These are phyloP conservation scores for Gallinago jamesoni DNA, from an alignment of 2,113 vertebrate species.

Conservation along the genomic window DNA sequence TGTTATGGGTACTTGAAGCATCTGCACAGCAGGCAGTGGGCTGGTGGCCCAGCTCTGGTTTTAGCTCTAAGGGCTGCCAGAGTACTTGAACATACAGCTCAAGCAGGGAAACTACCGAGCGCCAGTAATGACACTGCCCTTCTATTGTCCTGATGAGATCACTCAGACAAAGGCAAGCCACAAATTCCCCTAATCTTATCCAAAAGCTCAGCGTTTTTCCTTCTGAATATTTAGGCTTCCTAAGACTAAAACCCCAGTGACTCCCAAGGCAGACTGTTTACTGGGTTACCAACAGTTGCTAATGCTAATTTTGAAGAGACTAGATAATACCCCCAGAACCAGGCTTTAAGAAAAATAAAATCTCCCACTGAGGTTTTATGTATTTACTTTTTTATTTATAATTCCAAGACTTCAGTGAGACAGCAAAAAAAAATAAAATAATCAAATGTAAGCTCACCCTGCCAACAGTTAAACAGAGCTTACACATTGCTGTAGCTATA, in stretches of 20 bases:
- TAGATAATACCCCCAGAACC: neutral
- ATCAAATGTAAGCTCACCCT: neutral
- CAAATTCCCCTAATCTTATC: neutral
- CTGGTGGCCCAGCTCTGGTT: fast-evolving
- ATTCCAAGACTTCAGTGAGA: neutral
- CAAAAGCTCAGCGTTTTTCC: neutral
- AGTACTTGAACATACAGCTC: neutral
- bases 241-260: neutral
- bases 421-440: neutral
- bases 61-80: neutral
- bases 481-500: neutral
- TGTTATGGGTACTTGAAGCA: neutral
- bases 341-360: neutral
- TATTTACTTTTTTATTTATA: constrained; percentile 19
- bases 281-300: neutral
- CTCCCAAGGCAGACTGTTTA: neutral
- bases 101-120: neutral
- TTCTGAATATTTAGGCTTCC: neutral
- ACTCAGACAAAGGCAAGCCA: neutral
- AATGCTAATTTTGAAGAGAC: neutral
- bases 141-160: neutral
- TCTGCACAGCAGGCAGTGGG: fast-evolving
- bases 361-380: neutral
- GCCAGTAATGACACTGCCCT: neutral
- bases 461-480: constrained; percentile 49